Conservation (phyloP, 2,797 vertebrate species). For the Pterois miles region DNA sequence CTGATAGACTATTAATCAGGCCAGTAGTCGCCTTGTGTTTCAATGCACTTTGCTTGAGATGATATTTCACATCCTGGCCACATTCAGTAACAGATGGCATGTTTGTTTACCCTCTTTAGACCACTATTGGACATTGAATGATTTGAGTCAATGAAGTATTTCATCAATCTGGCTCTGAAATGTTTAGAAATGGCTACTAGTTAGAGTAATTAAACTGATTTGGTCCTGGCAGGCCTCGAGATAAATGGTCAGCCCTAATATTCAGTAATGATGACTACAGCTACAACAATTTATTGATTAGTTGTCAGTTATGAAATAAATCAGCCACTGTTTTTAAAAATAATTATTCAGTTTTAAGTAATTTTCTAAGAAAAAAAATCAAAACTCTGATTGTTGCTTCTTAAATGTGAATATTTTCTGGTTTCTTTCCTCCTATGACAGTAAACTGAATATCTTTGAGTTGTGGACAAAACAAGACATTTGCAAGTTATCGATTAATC, state of each 20-base stretch:
- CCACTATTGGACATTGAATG: not conserved
- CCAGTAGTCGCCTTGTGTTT: not conserved
- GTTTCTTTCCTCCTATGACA: no score
- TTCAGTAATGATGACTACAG: not conserved
- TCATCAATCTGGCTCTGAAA: not conserved
- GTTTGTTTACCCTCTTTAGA: not conserved
- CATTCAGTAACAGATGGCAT: not conserved
- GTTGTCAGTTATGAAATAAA: no score
- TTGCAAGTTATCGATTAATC: no score
- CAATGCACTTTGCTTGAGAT: not conserved
- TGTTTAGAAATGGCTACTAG: not conserved
- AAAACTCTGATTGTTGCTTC: no score
- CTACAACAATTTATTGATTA: not conserved
- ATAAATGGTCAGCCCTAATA: not conserved
- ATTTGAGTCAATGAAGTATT: not conserved
- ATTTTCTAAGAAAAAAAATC: no score
- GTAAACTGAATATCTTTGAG: no score
- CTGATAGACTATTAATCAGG: conserved; percentile 15
- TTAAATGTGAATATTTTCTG: no score
- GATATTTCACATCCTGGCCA: not conserved
- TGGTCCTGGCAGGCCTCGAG: not conserved
- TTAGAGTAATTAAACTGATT: not conserved
- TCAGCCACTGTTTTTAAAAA: no score
- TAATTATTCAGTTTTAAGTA: no score
- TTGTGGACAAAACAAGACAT: no score